Conservation (phyloP, 2,888 invertebrate genomes). For the Parnassius mnemosyne region DNA sequence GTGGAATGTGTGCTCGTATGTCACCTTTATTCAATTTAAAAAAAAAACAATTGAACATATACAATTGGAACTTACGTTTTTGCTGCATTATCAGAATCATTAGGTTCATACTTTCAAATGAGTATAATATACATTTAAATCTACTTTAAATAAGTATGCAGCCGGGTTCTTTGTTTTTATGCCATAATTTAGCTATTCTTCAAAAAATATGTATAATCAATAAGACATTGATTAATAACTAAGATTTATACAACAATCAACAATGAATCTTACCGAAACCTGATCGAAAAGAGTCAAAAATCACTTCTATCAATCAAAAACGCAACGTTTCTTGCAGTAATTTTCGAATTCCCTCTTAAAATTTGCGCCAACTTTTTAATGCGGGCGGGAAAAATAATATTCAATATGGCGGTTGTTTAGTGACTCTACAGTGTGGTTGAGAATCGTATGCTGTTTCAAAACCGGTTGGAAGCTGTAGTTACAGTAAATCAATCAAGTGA, state of each 20-base stretch:
- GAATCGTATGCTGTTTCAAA: slow-evolving; percentile 20
- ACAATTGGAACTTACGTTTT: too few species aligned
- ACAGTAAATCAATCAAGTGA: slow-evolving; percentile 49
- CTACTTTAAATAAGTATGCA: too few species aligned
- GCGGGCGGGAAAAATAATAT: slow-evolving; percentile 24
- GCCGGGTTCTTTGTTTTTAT: too few species aligned
- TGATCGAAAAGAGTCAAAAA: slow-evolving; percentile 29
- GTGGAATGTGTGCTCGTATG: too few species aligned
- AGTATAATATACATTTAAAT: too few species aligned
- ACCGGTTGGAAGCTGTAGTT: slow-evolving; percentile 21
- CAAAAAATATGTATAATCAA: too few species aligned
- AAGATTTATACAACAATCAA: slow-evolving; percentile 8
- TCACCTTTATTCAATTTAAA: too few species aligned
- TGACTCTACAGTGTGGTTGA: slow-evolving; percentile 18
- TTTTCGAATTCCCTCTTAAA: slow-evolving; percentile 30
- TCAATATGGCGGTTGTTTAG: slow-evolving; percentile 23
- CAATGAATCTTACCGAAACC: slow-evolving; percentile 13
- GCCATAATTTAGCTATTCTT: too few species aligned
- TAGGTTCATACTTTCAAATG: too few species aligned
- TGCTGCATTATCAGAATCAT: too few species aligned
- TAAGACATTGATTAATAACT: neutral
- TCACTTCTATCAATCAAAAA: slow-evolving; percentile 32
- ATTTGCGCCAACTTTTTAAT: slow-evolving; percentile 26
- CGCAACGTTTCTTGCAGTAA: slow-evolving; percentile 27
- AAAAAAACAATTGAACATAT: too few species aligned